Evolutionary conservation across 2,888 invertebrate species (phyloP).

Genomic region (Athripsodes cinereus): DNA sequence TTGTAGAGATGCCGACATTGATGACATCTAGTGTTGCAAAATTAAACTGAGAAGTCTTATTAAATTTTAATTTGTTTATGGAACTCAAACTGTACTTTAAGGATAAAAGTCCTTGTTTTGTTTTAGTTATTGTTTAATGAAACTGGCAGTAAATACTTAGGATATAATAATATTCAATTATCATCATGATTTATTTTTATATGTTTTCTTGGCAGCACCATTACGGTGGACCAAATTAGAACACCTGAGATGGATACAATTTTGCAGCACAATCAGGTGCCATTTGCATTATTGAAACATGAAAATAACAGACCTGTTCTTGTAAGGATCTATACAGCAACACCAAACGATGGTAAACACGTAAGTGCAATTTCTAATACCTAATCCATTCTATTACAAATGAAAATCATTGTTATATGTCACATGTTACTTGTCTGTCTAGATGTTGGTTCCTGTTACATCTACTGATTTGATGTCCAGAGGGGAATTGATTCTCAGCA

Average conservation of each 20-base stretch:
- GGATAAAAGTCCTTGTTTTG: too few species aligned
- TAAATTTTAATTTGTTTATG: too few species aligned
- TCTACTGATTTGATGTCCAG: slow-evolving; percentile 62
- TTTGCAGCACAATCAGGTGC: slow-evolving; percentile 57
- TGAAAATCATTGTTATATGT: too few species aligned
- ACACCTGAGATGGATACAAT: slow-evolving; percentile 67
- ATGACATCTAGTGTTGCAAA: too few species aligned
- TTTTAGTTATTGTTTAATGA: too few species aligned
- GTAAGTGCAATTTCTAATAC: slow-evolving; percentile 35
- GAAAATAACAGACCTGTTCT: slow-evolving; percentile 60
- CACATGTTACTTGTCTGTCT: slow-evolving; percentile 14
- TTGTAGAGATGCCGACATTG: too few species aligned
- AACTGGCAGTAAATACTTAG: too few species aligned
- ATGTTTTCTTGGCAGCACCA: slow-evolving; percentile 1
- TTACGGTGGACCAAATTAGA: slow-evolving; percentile 61
- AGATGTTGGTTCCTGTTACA: slow-evolving; percentile 67
- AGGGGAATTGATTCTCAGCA: slow-evolving; percentile 52
- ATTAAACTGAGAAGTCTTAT: too few species aligned
- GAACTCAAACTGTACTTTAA: too few species aligned
- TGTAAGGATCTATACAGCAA: slow-evolving; percentile 58
- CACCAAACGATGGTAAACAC: slow-evolving; percentile 46
- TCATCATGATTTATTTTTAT: too few species aligned
- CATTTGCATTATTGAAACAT: slow-evolving; percentile 65
- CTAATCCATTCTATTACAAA: not conserved
- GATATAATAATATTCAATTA: not conserved